Evolutionary conservation across 35 echinoderm and acorn worm species (phyloP).

Genomic region (Amphiura filiformis): DNA sequence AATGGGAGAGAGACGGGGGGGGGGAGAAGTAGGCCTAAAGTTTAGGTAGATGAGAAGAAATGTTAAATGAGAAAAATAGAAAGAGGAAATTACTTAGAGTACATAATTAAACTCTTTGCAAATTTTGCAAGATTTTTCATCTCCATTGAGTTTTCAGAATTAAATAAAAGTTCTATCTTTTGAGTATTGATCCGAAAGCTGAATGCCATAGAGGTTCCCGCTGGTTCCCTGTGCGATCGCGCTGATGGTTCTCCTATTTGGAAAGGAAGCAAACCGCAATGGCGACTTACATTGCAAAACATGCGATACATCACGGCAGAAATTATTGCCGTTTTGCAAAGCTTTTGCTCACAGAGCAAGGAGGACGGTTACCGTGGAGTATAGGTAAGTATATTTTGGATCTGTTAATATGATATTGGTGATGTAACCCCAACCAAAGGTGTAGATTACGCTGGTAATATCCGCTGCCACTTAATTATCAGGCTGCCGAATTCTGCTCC

Average conservation of each 20-base stretch:
- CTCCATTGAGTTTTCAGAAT: neutral
- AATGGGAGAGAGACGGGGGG: no score
- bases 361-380: no score
- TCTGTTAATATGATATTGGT: neutral
- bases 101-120: neutral
- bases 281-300: neutral
- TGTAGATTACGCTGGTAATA: neutral
- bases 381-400: no score
- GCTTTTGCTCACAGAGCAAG: neutral
- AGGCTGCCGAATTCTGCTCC: neutral
- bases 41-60: no score
- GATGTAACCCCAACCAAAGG: neutral
- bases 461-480: neutral
- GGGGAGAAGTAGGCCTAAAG: no score
- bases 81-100: neutral
- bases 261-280: no score
- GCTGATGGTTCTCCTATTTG: no score
- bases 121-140: constrained; percentile 1
- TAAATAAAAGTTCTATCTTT: neutral
- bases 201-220: no score
- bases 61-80: neutral
- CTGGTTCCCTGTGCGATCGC: no score
- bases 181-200: no score
- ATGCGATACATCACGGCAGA: neutral
- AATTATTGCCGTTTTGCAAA: neutral